phyloP scores from a whole-genome alignment of 2,888 invertebrate genomes.

The Mythimna impura region DNA sequence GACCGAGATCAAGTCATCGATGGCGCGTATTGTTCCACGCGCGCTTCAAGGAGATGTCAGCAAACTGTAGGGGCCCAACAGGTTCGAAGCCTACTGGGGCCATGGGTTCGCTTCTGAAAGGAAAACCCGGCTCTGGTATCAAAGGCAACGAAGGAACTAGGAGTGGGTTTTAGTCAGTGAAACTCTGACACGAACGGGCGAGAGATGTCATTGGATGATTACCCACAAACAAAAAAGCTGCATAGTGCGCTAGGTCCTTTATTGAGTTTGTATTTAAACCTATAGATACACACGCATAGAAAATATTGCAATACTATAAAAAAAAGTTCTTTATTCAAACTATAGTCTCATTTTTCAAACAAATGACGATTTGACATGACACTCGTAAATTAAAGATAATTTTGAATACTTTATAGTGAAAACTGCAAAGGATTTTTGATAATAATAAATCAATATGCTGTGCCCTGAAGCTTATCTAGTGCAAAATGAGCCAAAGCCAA shows the following conservation, averaged over 20 bases:
- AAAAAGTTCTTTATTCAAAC: constrained; percentile 59
- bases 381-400: constrained; percentile 70
- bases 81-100: no score
- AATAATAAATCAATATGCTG: constrained; percentile 77
- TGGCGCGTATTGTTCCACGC: no score
- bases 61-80: no score
- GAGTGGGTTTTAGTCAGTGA: no score
- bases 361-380: constrained; percentile 59
- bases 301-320: constrained; percentile 14
- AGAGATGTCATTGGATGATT: no score
- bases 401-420: constrained; percentile 71
- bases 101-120: no score
- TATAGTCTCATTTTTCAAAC: constrained; percentile 49
- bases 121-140: no score
- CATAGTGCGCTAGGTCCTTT: background rate
- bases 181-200: no score
- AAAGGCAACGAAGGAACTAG: no score
- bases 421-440: constrained; percentile 71
- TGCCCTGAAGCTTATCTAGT: constrained; percentile 82
- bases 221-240: no score
- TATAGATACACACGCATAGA: background rate
- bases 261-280: background rate
- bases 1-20: no score
- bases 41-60: no score
- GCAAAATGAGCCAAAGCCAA: constrained; percentile 74